Evolutionary conservation across 2,113 vertebrate genomes (phyloP), one percentile per base, ranked within the genome.

Genomic region (Syngnathus floridae): DNA sequence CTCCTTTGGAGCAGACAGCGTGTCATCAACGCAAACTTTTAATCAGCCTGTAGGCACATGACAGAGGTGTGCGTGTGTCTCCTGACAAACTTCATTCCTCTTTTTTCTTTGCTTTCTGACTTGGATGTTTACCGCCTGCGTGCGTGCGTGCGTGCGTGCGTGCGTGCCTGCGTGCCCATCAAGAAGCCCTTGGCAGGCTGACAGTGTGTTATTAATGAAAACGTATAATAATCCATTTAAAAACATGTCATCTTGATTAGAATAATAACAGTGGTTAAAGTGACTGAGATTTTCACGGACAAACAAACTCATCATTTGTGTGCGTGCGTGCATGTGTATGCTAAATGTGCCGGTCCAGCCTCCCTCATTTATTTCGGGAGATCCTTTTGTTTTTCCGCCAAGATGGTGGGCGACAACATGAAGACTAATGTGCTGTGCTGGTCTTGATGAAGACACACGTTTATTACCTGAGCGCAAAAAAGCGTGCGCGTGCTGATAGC

Each of bases 181-280:
- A 80, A 78, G 56, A 62, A 58, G 43, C 66, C 66, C 73, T 67
- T 68, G 66, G 74, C 83, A 85, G 84, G 26, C 26, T 84, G 84
- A 82, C 84, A 86, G 78, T 77, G 71, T 83, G 83, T 84, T 86
- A 88, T 88, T 88, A 84, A 88, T 86, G 80, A 85, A 88, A 86
- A 84, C 80, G 73, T 88, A 82, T 86, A 88, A 88, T 88, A 88
- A 86, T 84, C 84, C 84, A 88, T 86, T 88, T 86, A 86, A 85
- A 86, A 88, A 88, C 83, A 88, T 85, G 86, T 88, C 86, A 88
- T 85, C 83, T 84, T 85, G 86, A 88, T 88, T 86, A 86, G 83
- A 85, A 86, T 85, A 88, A 88, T 88, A 86, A 88, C 83, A 85
- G 84, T 85, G 81, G 74, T 88, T 81, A 81, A 75, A 78, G 70